Conservation (phyloP, 1,140 invertebrate species). For the Uloborus diversus region DNA sequence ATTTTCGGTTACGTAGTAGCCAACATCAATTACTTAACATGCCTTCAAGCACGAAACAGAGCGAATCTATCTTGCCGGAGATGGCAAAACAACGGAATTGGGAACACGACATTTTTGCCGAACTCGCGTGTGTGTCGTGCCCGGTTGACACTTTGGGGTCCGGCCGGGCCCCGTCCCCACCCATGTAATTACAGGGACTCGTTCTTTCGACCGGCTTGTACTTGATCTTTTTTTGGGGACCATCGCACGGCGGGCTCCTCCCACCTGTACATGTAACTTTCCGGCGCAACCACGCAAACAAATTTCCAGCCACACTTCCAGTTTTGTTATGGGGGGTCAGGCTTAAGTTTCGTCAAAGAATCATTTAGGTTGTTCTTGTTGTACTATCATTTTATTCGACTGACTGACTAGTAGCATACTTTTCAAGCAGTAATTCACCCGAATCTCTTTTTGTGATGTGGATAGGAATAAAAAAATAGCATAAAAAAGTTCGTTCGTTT, state of each 20-base stretch:
- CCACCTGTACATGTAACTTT: conserved; percentile 45
- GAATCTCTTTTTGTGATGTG: too few species aligned
- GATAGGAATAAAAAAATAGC: too few species aligned
- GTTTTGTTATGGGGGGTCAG: neutral
- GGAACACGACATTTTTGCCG: neutral
- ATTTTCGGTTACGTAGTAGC: neutral
- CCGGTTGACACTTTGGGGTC: conserved; percentile 50
- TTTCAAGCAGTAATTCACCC: too few species aligned
- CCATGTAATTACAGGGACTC: conserved; percentile 44
- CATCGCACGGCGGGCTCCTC: conserved; percentile 17
- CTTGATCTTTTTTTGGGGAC: conserved; percentile 44
- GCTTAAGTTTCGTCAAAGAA: too few species aligned
- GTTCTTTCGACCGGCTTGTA: conserved; percentile 29
- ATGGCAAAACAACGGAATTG: neutral
- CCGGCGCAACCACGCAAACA: conserved; percentile 47
- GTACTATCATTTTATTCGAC: too few species aligned
- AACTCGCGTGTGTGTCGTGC: conserved; percentile 48
- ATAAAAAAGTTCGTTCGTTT: too few species aligned
- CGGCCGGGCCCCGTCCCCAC: conserved; percentile 36
- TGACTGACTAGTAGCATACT: too few species aligned
- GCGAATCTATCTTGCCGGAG: conserved; percentile 5
- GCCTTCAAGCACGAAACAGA: conserved; percentile 1
- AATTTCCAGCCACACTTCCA: conserved; percentile 1
- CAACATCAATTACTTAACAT: conserved; percentile 1
- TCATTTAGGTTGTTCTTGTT: too few species aligned